Evolutionary conservation across 2,888 invertebrate genomes (phyloP).

Genomic region (Rhodophaea formosa): DNA sequence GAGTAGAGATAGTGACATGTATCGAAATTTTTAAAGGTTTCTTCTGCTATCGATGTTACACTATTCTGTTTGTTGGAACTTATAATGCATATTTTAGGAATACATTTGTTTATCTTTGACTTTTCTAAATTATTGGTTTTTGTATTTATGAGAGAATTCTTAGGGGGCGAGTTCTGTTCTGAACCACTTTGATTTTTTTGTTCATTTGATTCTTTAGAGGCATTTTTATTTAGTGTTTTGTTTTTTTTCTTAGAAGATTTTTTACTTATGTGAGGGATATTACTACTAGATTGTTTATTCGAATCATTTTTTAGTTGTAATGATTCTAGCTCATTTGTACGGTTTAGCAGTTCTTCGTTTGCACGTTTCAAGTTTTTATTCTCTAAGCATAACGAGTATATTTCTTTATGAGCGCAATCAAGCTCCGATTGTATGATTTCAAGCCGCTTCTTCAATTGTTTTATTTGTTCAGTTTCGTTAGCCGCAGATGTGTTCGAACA

Average conservation of each 20-base stretch:
- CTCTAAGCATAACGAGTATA: not conserved
- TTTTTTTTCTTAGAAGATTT: too few relatives aligned
- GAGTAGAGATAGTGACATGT: not conserved
- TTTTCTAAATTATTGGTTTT: too few relatives aligned
- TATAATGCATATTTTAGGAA: slow-evolving; percentile 9
- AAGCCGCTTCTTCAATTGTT: not conserved
- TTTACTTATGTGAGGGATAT: too few relatives aligned
- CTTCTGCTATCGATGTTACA: not conserved
- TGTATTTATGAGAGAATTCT: too few relatives aligned
- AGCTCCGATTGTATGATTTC: not conserved
- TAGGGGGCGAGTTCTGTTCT: too few relatives aligned
- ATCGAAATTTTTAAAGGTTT: not conserved
- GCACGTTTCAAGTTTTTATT: too few relatives aligned
- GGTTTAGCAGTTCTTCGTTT: not conserved
- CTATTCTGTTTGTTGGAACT: not conserved
- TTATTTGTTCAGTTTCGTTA: not conserved
- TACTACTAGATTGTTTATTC: too few relatives aligned
- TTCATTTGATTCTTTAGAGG: too few relatives aligned
- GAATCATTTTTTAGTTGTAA: too few relatives aligned
- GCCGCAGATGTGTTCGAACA: not conserved
- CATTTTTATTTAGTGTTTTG: too few relatives aligned
- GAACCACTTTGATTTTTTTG: too few relatives aligned
- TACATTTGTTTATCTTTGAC: not conserved
- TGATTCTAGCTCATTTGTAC: not conserved
- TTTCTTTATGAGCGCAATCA: not conserved